Conservation (phyloP, 2,797 vertebrate genomes). For the Naso thynnoides region DNA sequence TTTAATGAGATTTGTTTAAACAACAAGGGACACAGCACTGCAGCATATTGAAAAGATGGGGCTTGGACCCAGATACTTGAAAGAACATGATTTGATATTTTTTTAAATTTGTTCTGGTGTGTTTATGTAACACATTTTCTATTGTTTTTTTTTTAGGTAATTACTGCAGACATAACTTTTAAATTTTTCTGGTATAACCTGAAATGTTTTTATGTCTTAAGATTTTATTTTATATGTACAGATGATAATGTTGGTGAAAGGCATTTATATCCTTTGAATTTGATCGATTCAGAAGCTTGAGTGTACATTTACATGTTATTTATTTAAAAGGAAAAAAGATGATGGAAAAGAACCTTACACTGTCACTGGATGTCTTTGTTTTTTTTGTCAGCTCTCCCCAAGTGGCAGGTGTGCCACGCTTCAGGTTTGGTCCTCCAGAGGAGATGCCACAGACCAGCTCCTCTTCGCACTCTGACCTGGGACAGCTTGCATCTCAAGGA, state of each 20-base stretch:
- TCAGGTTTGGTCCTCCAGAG: conserved; percentile 92
- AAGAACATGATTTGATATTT: too few species aligned
- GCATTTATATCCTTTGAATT: not conserved
- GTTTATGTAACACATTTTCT: not conserved
- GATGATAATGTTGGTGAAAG: too few species aligned
- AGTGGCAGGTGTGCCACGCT: conserved; percentile 92
- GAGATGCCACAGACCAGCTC: conserved; percentile 92
- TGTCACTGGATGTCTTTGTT: not conserved
- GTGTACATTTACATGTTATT: not conserved
- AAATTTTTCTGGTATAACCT: not conserved
- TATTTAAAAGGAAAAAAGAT: not conserved
- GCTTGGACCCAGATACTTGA: too few species aligned
- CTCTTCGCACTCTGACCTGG: conserved; percentile 93
- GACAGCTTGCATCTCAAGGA: conserved; percentile 96
- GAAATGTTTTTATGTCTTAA: not conserved
- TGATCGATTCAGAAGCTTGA: not conserved
- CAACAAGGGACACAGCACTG: too few species aligned
- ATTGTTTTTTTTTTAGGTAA: not conserved
- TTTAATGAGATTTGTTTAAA: too few species aligned
- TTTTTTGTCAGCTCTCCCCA: conserved; percentile 89
- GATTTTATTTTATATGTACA: not conserved
- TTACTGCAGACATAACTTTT: not conserved
- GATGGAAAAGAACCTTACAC: not conserved
- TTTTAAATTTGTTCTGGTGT: too few species aligned
- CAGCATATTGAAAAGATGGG: too few species aligned